Conservation (phyloP, 2,113 vertebrate species). For the Channa maculata region DNA sequence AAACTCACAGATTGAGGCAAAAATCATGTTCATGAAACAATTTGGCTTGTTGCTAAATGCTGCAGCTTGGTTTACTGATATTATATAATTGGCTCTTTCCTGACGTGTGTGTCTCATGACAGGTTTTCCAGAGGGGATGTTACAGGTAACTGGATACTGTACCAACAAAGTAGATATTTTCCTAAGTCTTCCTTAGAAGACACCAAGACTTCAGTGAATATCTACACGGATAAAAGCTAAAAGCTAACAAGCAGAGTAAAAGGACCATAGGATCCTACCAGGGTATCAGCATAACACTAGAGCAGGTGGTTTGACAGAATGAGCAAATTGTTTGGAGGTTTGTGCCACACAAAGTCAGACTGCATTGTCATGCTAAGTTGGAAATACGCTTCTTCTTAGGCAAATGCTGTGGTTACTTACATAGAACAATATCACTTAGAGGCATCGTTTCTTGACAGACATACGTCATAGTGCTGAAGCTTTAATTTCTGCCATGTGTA, state of each 20-base stretch:
- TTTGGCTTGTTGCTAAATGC: conserved; percentile 24
- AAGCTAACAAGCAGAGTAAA: neutral
- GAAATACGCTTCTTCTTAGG: conserved; percentile 30
- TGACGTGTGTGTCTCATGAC: conserved; percentile 9
- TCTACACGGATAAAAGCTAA: neutral
- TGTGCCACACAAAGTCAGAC: conserved; percentile 23
- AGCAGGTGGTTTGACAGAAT: conserved; percentile 34
- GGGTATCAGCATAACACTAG: conserved; percentile 9
- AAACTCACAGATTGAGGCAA: conserved; percentile 41
- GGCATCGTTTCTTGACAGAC: neutral
- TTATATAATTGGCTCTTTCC: conserved; percentile 1
- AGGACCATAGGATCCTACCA: neutral
- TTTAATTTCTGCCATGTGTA: conserved; percentile 35
- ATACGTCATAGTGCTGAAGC: conserved; percentile 36
- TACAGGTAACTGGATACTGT: conserved; percentile 4
- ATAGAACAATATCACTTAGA: conserved; percentile 39
- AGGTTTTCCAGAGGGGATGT: conserved; percentile 29
- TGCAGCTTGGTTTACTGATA: conserved; percentile 38
- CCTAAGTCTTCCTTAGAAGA: conserved; percentile 9
- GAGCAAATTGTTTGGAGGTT: conserved; percentile 17
- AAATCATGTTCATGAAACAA: conserved; percentile 31
- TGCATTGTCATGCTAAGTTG: conserved; percentile 6
- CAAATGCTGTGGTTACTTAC: conserved; percentile 54
- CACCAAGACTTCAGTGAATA: neutral
- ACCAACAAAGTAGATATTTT: conserved; percentile 8